Evolutionary conservation across 2,797 vertebrate genomes (phyloP), one percentile per base, ranked within the genome.

Genomic region (Sorex maritimensis): DNA sequence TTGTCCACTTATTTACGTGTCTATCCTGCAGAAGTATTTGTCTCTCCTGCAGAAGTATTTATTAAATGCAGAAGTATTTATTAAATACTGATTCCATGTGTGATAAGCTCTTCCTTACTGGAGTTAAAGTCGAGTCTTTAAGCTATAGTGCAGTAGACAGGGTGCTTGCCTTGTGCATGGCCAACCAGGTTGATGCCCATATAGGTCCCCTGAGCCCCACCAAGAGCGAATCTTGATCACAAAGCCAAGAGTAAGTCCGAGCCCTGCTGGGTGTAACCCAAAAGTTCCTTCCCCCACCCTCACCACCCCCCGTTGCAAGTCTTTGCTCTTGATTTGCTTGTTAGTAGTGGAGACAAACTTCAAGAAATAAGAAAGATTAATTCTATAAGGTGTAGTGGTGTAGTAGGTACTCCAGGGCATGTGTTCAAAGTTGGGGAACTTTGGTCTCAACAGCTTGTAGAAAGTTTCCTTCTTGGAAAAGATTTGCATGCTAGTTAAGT

Each of bases 241-340:
- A 34, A 34, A 34, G 34, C 34, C 34, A 34, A 2, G 34, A 34
- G 34, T 34, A 34, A 34, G 34, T 34, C 34, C 34, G 34, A 34
- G 34, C 34, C 34, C 34, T 34, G 34, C 34, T 34, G 34, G 34
- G 34, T 34, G 34, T 34, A 34, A 34, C 34, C 34, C 34, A 34
- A 34, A 34, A 34, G 34, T 34, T 34, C 34, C 34, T 34, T 34
- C 34, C 34, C 34, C 34, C 2, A 34, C 34, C 34, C 34, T 34
- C 34, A 34, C 34, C 34, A 34, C 34, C 34, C 34, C 34, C 34
- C 34, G 34, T 34, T 34, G 34, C 34, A 34, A 41, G 23, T 77
- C 26, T 85, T 75, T 77, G n/a, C 1, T 30, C 11, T 94, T 88
- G 46, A 82, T 72, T 86, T 89, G 41, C 28, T 91, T 91, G 73